Evolutionary conservation across 2,797 vertebrate species (phyloP).

Genomic region (Coregonus sp.): DNA sequence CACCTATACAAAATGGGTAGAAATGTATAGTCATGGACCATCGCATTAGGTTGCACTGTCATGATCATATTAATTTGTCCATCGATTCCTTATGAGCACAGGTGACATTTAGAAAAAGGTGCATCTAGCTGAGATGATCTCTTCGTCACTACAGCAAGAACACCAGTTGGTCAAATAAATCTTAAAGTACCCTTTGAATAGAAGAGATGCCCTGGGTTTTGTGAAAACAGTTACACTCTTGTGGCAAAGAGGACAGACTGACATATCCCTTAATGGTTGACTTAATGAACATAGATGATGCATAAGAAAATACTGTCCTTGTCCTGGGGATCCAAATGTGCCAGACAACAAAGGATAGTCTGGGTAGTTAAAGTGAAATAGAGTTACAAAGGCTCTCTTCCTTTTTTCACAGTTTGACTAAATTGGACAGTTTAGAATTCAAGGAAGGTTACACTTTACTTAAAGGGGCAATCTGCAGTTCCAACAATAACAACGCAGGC

Average conservation of each 20-base stretch:
- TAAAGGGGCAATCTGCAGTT: no score
- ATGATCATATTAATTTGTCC: no score
- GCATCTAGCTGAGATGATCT: no score
- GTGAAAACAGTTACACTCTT: slow-evolving; percentile 37
- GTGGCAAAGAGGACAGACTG: slow-evolving; percentile 36
- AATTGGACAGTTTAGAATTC: neutral
- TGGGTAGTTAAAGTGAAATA: neutral
- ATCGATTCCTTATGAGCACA: no score
- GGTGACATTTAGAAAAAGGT: no score
- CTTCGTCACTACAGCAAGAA: no score
- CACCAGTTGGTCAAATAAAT: neutral
- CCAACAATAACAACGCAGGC: no score
- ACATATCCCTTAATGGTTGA: slow-evolving; percentile 48
- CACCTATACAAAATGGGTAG: neutral
- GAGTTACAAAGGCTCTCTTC: neutral
- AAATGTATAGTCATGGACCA: neutral
- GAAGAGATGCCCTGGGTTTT: slow-evolving; percentile 29
- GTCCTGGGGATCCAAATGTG: slow-evolving; percentile 27
- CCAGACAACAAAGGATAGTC: slow-evolving; percentile 44
- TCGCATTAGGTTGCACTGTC: neutral
- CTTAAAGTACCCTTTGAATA: neutral
- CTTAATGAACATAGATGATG: slow-evolving; percentile 70
- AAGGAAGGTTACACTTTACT: no score
- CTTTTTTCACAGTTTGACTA: neutral
- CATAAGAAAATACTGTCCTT: slow-evolving; percentile 44